phyloP scores from a whole-genome alignment of 2,113 vertebrate genomes.

The Rhabdomys dilectus region DNA sequence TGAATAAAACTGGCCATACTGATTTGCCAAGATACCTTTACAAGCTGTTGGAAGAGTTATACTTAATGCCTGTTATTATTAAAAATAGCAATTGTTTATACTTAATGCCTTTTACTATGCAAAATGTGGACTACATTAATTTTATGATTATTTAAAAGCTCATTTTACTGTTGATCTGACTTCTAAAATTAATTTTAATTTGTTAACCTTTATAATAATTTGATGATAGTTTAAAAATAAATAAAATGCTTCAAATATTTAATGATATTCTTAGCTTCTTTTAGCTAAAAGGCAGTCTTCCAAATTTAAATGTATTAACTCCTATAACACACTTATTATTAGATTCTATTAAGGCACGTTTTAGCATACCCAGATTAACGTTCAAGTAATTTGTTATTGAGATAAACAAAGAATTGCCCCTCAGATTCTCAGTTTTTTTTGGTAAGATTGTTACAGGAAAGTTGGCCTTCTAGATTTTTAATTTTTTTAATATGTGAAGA shows the following conservation, averaged over 20 bases:
- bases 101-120: background rate
- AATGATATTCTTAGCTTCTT: background rate
- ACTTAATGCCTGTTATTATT: background rate
- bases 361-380: background rate
- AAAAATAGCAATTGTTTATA: background rate
- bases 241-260: background rate
- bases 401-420: background rate
- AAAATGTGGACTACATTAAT: slow-evolving; percentile 16
- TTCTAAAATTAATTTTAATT: background rate
- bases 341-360: background rate
- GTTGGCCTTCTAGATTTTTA: background rate
- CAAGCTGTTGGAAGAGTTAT: background rate
- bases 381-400: background rate
- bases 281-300: background rate
- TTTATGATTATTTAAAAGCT: background rate
- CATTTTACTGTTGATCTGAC: background rate
- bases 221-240: background rate
- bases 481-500: background rate
- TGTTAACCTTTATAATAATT: background rate
- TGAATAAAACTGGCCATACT: background rate
- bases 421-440: background rate
- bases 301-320: background rate
- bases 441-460: background rate
- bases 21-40: background rate
- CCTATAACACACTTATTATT: background rate